Evolutionary conservation across 2,888 invertebrate species (phyloP).

Genomic region (Phyto melanocephala): DNA sequence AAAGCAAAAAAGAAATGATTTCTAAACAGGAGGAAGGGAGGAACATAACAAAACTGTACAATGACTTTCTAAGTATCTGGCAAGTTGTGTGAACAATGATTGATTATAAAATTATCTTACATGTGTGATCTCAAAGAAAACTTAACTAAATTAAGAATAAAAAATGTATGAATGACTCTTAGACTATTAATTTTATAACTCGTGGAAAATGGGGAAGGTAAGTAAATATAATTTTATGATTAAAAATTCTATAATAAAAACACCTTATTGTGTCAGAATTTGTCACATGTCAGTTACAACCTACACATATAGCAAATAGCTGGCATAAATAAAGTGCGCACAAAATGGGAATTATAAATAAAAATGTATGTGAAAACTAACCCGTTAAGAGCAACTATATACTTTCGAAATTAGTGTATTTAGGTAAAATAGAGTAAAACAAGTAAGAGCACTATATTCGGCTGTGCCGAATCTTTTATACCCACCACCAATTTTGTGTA

Average conservation of each 20-base stretch:
- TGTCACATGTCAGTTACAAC: slow-evolving; percentile 43
- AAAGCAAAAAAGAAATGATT: not conserved
- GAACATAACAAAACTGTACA: too few relatives aligned
- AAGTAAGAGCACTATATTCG: too few relatives aligned
- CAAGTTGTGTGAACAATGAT: slow-evolving; percentile 13
- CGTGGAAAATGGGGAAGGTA: not conserved
- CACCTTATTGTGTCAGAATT: slow-evolving; percentile 38
- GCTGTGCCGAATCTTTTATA: too few relatives aligned
- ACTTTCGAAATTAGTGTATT: too few relatives aligned
- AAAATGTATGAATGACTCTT: not conserved
- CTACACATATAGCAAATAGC: not conserved
- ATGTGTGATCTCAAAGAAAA: not conserved
- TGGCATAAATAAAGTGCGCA: not conserved
- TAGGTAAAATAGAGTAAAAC: too few relatives aligned
- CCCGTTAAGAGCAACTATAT: not conserved
- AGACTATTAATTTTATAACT: not conserved
- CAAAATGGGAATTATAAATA: too few relatives aligned
- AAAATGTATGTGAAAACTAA: too few relatives aligned
- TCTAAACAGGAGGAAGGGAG: too few relatives aligned
- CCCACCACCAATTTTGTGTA: too few relatives aligned
- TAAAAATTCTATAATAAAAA: slow-evolving; percentile 32
- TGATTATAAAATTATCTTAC: slow-evolving; percentile 37
- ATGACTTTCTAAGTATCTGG: not conserved
- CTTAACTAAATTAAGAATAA: slow-evolving; percentile 36
- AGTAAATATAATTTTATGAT: not conserved